Conservation (phyloP, 2,797 vertebrate genomes). For the Lepidocolaptes lacrymiger region DNA sequence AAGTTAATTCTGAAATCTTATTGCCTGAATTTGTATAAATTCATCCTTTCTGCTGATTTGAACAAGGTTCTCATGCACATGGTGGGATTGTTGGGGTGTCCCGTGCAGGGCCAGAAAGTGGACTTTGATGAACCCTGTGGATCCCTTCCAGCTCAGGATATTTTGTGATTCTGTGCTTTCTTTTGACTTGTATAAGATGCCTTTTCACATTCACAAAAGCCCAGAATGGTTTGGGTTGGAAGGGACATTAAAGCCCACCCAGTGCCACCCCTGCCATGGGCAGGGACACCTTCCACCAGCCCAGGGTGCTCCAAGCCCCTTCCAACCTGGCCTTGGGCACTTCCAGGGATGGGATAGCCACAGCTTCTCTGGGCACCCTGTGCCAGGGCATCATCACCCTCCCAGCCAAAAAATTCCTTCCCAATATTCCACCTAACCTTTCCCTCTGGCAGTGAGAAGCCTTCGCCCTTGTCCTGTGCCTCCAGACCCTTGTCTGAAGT, state of each 20-base stretch:
- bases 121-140: not conserved
- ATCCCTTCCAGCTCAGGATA: not conserved
- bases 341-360: not conserved
- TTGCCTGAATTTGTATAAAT: not conserved
- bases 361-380: not conserved
- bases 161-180: not conserved
- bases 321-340: not conserved
- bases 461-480: not conserved
- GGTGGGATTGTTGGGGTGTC: not conserved
- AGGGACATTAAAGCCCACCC: not conserved
- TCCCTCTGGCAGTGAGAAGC: not conserved
- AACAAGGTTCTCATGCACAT: not conserved
- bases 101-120: not conserved
- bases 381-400: fast-evolving
- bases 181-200: not conserved
- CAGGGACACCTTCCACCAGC: not conserved
- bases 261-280: not conserved
- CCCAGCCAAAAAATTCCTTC: no score
- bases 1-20: not conserved
- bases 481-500: not conserved
- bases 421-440: no score
- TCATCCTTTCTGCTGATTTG: not conserved
- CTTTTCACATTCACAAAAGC: not conserved
- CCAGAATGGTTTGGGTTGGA: not conserved
- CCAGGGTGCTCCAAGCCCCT: fast-evolving